Percentiles rank a stretch among this genome's conserved stretches.
These are phyloP conservation scores for Calosoma granatense DNA, from an alignment of 1,140 invertebrate species.

Conservation along the genomic window DNA sequence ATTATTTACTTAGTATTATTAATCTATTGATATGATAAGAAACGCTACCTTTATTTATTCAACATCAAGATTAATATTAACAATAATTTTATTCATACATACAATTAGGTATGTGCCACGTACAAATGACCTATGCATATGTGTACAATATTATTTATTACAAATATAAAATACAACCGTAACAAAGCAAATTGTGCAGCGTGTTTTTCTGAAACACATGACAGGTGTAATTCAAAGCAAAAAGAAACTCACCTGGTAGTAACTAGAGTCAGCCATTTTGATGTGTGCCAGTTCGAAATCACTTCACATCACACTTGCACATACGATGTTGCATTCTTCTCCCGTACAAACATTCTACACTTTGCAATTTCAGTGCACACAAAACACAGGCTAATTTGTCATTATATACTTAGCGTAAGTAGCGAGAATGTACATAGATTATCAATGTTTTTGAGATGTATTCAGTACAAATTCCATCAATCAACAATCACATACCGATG, in stretches of 20 bases:
- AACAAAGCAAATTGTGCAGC: no score
- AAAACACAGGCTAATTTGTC: neutral
- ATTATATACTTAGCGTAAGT: neutral
- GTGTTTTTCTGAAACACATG: no score
- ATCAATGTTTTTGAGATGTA: constrained; percentile 6
- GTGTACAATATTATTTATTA: no score
- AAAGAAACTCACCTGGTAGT: constrained; percentile 44
- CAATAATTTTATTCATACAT: no score
- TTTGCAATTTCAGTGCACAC: neutral
- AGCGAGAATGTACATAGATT: neutral
- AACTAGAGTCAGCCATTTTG: constrained; percentile 48
- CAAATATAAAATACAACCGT: no score
- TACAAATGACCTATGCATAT: no score
- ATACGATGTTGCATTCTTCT: neutral
- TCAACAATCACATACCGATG: constrained; percentile 7
- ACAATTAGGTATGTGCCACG: no score
- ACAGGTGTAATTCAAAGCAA: constrained; percentile 1
- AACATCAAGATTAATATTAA: no score
- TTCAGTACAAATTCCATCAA: constrained; percentile 4
- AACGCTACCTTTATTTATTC: no score
- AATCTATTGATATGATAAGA: no score
- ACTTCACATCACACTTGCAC: constrained; percentile 5
- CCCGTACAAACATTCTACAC: neutral
- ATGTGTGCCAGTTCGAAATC: neutral
- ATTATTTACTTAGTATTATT: no score